Percentiles rank a stretch among this genome's conserved stretches.
Conservation (phyloP, 2,888 invertebrate species). For the Drosophila helvetica region DNA sequence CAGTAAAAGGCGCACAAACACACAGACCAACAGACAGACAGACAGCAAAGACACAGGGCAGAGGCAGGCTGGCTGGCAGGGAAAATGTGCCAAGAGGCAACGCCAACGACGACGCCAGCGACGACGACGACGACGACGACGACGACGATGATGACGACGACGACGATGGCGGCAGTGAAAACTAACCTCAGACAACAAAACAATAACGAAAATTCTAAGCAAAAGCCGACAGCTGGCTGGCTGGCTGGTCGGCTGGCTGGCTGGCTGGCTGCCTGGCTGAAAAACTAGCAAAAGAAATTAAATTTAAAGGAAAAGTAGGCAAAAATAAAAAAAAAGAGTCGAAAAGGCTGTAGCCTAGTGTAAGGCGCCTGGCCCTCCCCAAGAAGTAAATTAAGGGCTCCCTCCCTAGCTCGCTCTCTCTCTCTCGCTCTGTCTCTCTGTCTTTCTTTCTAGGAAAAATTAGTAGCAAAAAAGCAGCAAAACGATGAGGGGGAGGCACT, state of each 20-base stretch:
- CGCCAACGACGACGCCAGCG: constrained; percentile 10
- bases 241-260: constrained; percentile 26
- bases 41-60: constrained; percentile 32
- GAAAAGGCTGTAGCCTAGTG: constrained; percentile 46
- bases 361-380: constrained; percentile 39
- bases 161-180: constrained; percentile 68
- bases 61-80: constrained; percentile 38
- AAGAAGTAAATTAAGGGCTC: constrained; percentile 57
- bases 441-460: constrained; percentile 48
- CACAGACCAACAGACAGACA: constrained; percentile 24
- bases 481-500: constrained; percentile 34
- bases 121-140: constrained; percentile 2
- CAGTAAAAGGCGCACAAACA: constrained; percentile 62
- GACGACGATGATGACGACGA: constrained; percentile 14
- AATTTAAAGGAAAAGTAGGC: constrained; percentile 70
- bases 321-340: constrained; percentile 14
- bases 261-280: constrained; percentile 27
- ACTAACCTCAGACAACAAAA: constrained; percentile 79
- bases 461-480: constrained; percentile 57
- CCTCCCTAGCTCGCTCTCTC: not conserved
- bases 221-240: constrained; percentile 39
- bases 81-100: constrained; percentile 72
- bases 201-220: constrained; percentile 78
- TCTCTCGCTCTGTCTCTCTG: not conserved
- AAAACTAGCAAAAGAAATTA: constrained; percentile 77